These are phyloP conservation scores for Pristionchus arcanus DNA, from an alignment of 2,888 invertebrate genomes.

Conservation along the genomic window DNA sequence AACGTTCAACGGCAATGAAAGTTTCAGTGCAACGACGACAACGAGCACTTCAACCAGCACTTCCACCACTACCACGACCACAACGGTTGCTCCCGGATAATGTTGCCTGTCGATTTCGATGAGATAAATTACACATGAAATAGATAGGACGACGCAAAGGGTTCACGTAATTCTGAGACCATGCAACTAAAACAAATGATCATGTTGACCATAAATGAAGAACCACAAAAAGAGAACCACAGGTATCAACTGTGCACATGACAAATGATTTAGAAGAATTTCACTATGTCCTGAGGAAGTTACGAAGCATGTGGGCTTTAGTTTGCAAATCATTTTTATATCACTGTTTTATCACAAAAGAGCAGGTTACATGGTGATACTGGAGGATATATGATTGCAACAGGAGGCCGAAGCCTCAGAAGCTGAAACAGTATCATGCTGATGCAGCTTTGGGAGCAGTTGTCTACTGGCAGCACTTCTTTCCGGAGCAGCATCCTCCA, in stretches of 20 bases:
- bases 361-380: background rate
- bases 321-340: too few species aligned
- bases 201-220: background rate
- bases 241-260: background rate
- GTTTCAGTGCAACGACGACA: background rate
- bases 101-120: background rate
- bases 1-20: background rate
- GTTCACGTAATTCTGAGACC: too few species aligned
- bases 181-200: background rate
- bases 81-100: background rate
- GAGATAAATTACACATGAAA: background rate
- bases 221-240: background rate
- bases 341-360: background rate
- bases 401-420: background rate
- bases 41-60: background rate
- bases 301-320: too few species aligned
- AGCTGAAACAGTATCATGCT: background rate
- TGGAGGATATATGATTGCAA: background rate
- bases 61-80: background rate
- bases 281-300: too few species aligned
- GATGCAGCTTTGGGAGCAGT: background rate
- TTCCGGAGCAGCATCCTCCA: background rate
- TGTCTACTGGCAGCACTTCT: constrained; percentile 25
- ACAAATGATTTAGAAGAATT: background rate
- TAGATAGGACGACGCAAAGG: too few species aligned